Evolutionary conservation across 2,113 vertebrate species (phyloP), one percentile per base, ranked within the genome.

Genomic region (Takifugu bimaculatus): DNA sequence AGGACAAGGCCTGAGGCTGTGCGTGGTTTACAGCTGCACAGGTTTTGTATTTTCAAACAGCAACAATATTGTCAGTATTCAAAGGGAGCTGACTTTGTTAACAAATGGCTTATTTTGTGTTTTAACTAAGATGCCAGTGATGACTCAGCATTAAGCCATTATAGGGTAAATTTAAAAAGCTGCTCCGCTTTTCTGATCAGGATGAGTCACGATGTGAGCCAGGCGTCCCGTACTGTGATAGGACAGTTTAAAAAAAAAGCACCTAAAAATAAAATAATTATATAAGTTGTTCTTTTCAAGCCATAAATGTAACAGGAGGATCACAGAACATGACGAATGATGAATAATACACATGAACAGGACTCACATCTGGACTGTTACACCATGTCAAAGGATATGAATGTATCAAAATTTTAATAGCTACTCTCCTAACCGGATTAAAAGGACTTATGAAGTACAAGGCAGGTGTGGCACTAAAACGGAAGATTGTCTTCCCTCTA

Each of bases 331-430:
- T 25, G 55, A 67, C 62, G 20, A 20, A 70, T 62, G 45, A 75
- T 85, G 57, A 85, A 85, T 85, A 78, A 86, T 73, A 68, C 64
- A 87, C 56, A 13, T 0, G 45, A 64, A 70, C 63, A 77, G 63
- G 55, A 78, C 55, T 73, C 76, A 71, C 67, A 76, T 70, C 73
- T 61, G 52, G 58, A 57, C 63, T 48, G 65, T 75, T 67, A 62
- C 77, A 48, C 74, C 77, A 80, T 74, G 81, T 87, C 54, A 94
- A 98, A 98, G 96, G 96, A 98, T 98, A 98, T 98, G 96, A 96
- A 94, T 98, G 96, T 95, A 98, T 97, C 94, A 98, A 97, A 96
- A 98, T 98, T 95, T 98, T 98, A 94, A 98, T 98, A 93, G 96
- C 96, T 95, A 98, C 90, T 95, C 88, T 95, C 93, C 96, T 94